Evolutionary conservation across 2,113 vertebrate genomes (phyloP).

Genomic region (Galemys pyrenaicus): DNA sequence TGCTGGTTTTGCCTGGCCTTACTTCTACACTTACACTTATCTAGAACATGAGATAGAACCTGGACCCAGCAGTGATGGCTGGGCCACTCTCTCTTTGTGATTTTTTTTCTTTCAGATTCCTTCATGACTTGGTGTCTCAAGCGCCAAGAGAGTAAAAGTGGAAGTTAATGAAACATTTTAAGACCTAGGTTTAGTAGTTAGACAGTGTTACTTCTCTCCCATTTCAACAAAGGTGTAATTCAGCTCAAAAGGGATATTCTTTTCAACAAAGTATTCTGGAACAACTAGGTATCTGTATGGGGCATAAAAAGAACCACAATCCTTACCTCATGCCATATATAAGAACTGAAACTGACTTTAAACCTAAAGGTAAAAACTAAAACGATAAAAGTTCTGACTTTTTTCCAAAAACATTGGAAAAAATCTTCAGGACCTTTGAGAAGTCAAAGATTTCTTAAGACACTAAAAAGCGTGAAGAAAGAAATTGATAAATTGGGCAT

Average conservation of each 20-base stretch:
- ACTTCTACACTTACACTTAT: background rate
- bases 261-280: background rate
- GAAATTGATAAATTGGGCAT: background rate
- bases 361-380: background rate
- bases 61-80: background rate
- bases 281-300: background rate
- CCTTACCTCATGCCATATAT: background rate
- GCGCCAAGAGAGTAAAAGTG: background rate
- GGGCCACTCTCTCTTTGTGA: background rate
- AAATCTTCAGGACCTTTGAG: background rate
- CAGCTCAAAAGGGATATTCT: background rate
- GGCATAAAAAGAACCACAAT: background rate
- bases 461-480: background rate
- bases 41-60: too few species aligned
- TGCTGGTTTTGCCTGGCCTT: background rate
- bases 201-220: background rate
- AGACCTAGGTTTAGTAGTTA: background rate
- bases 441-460: constrained; percentile 25
- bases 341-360: background rate
- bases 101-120: background rate
- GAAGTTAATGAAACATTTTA: background rate
- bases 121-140: background rate
- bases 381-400: background rate
- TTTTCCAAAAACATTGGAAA: background rate
- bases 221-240: background rate